These are phyloP conservation scores for Puffinus mauretanicus DNA, from an alignment of 2,113 vertebrate species.

Conservation along the genomic window DNA sequence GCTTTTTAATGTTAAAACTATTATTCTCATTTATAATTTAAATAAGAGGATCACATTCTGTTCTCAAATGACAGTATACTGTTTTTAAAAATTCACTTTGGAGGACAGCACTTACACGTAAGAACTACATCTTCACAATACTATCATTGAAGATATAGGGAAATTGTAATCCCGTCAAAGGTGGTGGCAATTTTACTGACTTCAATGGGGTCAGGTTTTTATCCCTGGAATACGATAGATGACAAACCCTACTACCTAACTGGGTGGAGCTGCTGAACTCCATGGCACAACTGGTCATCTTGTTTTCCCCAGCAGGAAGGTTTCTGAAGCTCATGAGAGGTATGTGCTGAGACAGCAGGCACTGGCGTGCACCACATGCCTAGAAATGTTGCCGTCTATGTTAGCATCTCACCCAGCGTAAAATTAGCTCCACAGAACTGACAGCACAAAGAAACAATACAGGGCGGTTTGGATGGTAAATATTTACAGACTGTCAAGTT, in stretches of 20 bases:
- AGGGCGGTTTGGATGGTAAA: background rate
- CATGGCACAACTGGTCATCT: fast-evolving
- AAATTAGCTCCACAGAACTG: background rate
- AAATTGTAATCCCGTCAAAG: background rate
- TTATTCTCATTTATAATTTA: background rate
- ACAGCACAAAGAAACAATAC: constrained; percentile 17
- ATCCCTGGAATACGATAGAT: background rate
- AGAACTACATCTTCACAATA: background rate
- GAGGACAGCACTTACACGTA: background rate
- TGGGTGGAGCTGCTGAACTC: background rate
- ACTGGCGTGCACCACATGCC: background rate
- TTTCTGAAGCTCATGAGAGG: background rate
- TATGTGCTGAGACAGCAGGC: background rate
- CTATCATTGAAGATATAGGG: background rate
- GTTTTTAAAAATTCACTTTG: background rate
- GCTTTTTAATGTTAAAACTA: background rate
- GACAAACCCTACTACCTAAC: background rate
- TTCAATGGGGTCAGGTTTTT: background rate
- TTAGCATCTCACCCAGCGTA: background rate
- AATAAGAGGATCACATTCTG: background rate
- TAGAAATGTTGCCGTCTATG: background rate
- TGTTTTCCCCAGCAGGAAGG: background rate
- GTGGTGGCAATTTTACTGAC: background rate
- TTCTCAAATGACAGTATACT: background rate
- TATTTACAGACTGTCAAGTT: constrained; percentile 21